Evolutionary conservation across 2,797 vertebrate genomes (phyloP), one percentile per base, ranked within the genome.

Genomic region (Vireo griseus): DNA sequence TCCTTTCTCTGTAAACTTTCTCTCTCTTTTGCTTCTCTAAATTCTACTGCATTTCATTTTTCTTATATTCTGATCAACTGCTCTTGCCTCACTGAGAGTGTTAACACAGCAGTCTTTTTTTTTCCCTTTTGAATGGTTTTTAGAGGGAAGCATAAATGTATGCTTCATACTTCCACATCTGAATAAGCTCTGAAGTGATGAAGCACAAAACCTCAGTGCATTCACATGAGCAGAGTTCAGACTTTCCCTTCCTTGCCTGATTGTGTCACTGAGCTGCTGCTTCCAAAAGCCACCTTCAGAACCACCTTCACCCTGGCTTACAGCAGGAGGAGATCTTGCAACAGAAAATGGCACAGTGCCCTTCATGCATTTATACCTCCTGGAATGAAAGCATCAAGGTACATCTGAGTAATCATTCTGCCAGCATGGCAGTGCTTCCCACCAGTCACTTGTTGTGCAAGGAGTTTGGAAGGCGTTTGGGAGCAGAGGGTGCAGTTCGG

Each of bases 371-470:
- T 72, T 65, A 4, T 6, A 40, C 4, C 52, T 63, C 16, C 52
- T 47, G 58, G 17, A 59, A 48, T 26, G 35, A 48, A 84, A 55
- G 37, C 31, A 37, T 4, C 42, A 6, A 47, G 35, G 42, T 3
- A 17, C 2, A 42, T 13, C 26, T 28, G 57, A 52, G 3, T 12
- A 29, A 42, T 10, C 54, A 66, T 33, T 37, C 35, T 88, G 63
- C 24, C 58, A 24, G 50, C 3, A 1, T 3, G 66, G 29, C 16
- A 62, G 8, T 15, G 26, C 42, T 76, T 77, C 61, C n/a, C 59
- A 35, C 16, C 21, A 63, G 40, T 33, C 17, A 9, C 33, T 40
- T 0, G 0, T 14, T 1, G 0, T 11, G 40, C 9, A 10, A 39
- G 33, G 16, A 28, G 24, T 58, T 26, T 35, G 67, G 54, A 11